These are phyloP conservation scores for Sebastes kiyomatsui DNA, from an alignment of 2,797 vertebrate species.

Conservation along the genomic window DNA sequence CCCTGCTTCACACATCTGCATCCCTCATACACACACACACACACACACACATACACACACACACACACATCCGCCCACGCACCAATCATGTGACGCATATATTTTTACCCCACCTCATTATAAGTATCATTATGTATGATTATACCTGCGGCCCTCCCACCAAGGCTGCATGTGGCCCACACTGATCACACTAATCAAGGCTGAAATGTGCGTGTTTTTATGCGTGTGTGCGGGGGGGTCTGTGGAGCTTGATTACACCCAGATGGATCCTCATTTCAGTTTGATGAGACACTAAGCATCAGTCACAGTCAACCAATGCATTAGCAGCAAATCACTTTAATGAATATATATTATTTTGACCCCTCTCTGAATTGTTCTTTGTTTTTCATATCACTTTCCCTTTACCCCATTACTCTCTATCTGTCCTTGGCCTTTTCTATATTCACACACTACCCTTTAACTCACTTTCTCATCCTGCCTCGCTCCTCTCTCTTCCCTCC, in stretches of 20 bases:
- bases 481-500: not conserved
- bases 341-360: constrained; percentile 85
- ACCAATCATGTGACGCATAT: constrained; percentile 68
- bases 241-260: constrained; percentile 80
- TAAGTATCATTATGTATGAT: constrained; percentile 85
- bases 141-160: constrained; percentile 81
- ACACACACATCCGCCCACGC: constrained; percentile 28
- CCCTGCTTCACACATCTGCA: constrained; percentile 62
- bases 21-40: constrained; percentile 27
- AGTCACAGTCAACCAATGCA: constrained; percentile 80
- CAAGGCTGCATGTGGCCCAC: constrained; percentile 68
- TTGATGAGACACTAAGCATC: constrained; percentile 82
- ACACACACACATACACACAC: not conserved
- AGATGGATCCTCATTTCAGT: constrained; percentile 82
- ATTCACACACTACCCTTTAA: constrained; percentile 72
- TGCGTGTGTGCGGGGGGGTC: constrained; percentile 36
- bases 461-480: constrained; percentile 45
- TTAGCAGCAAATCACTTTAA: constrained; percentile 78
- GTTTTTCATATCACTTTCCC: constrained; percentile 65
- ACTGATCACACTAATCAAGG: constrained; percentile 81
- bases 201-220: constrained; percentile 61
- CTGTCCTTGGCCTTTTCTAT: constrained; percentile 74
- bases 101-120: constrained; percentile 84
- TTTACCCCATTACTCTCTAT: constrained; percentile 65
- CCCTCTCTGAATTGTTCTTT: constrained; percentile 70